Base-by-base conservation (phyloP, 2,113 vertebrate species). In the Forbesichthys papilliferus region DNA sequence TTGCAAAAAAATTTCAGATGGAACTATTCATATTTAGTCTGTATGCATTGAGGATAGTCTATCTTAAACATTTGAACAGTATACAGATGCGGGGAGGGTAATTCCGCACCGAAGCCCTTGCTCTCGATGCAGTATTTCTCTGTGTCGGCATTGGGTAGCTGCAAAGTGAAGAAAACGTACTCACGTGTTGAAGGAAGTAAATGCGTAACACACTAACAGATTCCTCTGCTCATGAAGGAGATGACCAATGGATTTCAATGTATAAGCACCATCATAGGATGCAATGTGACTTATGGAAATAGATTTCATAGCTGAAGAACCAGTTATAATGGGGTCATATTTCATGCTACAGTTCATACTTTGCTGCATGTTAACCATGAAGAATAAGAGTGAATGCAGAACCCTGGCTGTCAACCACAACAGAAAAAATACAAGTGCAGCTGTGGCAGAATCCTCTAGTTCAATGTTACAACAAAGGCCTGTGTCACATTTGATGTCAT, bases 91-190 rank as follows among this genome's bases (percentile, higher is more conserved):
- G 55, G n/a, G 20, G 12, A 33, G 4, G 27, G 11, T 69, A 49
- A 73, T 83, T 52, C 67, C 46, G 34, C 53, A 59, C 52, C 52
- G 36, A 42, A 42, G 48, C 62, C 48, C 13, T 11, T 68, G 27
- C 53, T 27, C 61, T 5, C 16, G 14, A 51, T 10, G 57, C 12
- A 46, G 63, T 8, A 18, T 66, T 51, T 49, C 60, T 66, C 52
- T 59, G 3, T 34, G 48, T 9, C 20, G n/a, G 33, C 8, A 12
- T 9, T 9, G 18, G 14, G 20, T 11, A 58, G 51, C 5, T 5
- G 16, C 10, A 53, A 67, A 58, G 61, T 47, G 11, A 34, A 47
- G 42, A 36, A 55, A 16, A n/a, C 67, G 1, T 36, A 8, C 11
- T 48, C 12, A 57, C 18, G 20, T 55, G 34, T 36, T 3, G 1